Evolutionary conservation across 1,140 invertebrate genomes (phyloP).

Genomic region (Tribolium madens): DNA sequence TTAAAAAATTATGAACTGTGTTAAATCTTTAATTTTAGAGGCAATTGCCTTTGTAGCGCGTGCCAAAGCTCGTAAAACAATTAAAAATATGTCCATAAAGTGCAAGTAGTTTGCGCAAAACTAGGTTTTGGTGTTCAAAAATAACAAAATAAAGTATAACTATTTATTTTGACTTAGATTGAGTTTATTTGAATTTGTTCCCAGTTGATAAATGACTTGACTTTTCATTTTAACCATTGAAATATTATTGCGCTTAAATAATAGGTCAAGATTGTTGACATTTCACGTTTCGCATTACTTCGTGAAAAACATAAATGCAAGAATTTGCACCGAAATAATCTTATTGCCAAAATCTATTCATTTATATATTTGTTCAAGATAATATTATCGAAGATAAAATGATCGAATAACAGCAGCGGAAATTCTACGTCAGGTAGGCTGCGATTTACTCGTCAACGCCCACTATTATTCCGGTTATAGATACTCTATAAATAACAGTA

Average conservation of each 20-base stretch:
- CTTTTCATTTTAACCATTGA: neutral
- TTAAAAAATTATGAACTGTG: no score
- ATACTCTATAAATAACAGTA: slow-evolving; percentile 31
- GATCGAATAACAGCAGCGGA: slow-evolving; percentile 2
- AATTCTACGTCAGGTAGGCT: slow-evolving; percentile 24
- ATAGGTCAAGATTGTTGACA: slow-evolving; percentile 41
- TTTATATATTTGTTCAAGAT: neutral
- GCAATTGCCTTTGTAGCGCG: neutral
- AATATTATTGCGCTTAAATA: slow-evolving; percentile 36
- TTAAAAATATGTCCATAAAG: neutral
- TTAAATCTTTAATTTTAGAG: no score
- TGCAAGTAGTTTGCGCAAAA: neutral
- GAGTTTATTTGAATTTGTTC: neutral
- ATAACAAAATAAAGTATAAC: neutral
- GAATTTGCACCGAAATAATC: neutral
- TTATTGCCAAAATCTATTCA: neutral
- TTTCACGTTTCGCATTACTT: slow-evolving; percentile 36
- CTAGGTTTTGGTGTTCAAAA: neutral
- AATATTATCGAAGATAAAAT: neutral
- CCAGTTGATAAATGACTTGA: slow-evolving; percentile 20
- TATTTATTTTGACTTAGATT: neutral
- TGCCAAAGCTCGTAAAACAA: neutral
- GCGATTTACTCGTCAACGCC: slow-evolving; percentile 36
- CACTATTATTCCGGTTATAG: slow-evolving; percentile 37
- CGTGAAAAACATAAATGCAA: slow-evolving; percentile 1